Conservation (phyloP, 2,113 vertebrate genomes). For the Protobothrops flavoviridis region DNA sequence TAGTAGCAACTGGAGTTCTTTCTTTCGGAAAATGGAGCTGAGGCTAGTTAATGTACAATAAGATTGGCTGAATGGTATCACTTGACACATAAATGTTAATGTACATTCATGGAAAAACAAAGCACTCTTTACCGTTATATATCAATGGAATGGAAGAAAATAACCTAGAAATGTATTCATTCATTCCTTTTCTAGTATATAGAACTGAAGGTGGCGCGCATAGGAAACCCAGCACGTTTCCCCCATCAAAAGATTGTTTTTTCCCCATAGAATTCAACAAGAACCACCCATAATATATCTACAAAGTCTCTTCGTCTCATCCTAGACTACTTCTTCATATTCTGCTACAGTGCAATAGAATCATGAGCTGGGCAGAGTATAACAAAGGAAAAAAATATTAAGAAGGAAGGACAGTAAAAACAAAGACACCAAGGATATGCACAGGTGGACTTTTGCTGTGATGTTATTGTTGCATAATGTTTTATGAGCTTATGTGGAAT, state of each 20-base stretch:
- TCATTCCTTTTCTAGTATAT: not conserved
- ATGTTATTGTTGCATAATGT: not conserved
- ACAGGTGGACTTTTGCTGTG: not conserved
- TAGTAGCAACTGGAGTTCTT: slow-evolving; percentile 2
- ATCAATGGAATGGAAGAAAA: not conserved
- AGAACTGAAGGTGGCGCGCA: not conserved
- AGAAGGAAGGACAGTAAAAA: not conserved
- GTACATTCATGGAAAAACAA: not conserved
- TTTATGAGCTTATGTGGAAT: not conserved
- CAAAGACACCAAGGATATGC: not conserved
- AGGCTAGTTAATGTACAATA: not conserved
- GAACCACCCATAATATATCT: not conserved
- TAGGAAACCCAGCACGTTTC: not conserved
- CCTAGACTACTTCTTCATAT: not conserved
- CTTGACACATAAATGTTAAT: not conserved
- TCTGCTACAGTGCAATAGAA: not conserved
- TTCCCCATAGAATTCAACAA: not conserved
- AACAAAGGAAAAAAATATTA: not conserved
- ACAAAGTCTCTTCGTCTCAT: not conserved
- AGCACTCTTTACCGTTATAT: not conserved
- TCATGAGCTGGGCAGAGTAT: not conserved
- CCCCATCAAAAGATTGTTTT: not conserved
- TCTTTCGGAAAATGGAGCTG: not conserved
- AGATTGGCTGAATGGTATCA: not conserved
- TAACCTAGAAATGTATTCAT: not conserved